phyloP scores from a whole-genome alignment of 2,797 vertebrate species.

The Thalassophryne amazonica region DNA sequence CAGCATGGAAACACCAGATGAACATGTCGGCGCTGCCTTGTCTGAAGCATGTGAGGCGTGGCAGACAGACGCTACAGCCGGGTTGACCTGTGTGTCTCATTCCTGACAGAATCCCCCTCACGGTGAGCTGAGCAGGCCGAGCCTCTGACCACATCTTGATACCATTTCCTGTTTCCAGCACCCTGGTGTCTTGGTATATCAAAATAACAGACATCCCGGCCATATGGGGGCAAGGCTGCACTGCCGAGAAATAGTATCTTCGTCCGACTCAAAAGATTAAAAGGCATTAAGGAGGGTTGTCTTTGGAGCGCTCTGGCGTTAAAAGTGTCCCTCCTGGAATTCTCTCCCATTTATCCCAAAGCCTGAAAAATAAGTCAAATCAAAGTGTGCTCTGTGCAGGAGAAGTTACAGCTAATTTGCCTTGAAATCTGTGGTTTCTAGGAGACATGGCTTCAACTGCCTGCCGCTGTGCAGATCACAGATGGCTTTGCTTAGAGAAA shows the following conservation, averaged over 20 bases:
- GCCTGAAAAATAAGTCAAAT: constrained; percentile 71
- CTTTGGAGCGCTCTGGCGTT: constrained; percentile 55
- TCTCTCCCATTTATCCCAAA: constrained; percentile 65
- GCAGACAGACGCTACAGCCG: constrained; percentile 6
- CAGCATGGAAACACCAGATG: constrained; percentile 45
- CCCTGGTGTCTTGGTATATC: constrained; percentile 47
- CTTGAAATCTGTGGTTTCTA: constrained; percentile 79
- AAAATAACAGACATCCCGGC: constrained; percentile 59
- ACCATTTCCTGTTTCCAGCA: constrained; percentile 61
- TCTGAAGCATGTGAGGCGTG: constrained; percentile 24
- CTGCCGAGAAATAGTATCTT: constrained; percentile 43
- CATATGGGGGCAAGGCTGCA: constrained; percentile 27
- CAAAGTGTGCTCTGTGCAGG: constrained; percentile 70
- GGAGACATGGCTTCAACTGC: constrained; percentile 67
- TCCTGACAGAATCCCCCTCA: constrained; percentile 6
- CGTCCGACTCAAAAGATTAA: constrained; percentile 64
- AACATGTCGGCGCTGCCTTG: constrained; percentile 38
- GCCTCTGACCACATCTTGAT: constrained; percentile 58
- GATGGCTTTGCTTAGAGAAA: constrained; percentile 78
- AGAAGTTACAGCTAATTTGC: constrained; percentile 81
- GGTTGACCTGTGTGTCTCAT: constrained; percentile 26
- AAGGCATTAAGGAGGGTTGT: constrained; percentile 44
- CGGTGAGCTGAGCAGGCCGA: constrained; percentile 6
- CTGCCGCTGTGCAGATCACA: constrained; percentile 64
- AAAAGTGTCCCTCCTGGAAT: constrained; percentile 70